Evolutionary conservation across 2,797 vertebrate species (phyloP), one percentile per base, ranked within the genome.

Genomic region (Macrochelys suwanniensis): DNA sequence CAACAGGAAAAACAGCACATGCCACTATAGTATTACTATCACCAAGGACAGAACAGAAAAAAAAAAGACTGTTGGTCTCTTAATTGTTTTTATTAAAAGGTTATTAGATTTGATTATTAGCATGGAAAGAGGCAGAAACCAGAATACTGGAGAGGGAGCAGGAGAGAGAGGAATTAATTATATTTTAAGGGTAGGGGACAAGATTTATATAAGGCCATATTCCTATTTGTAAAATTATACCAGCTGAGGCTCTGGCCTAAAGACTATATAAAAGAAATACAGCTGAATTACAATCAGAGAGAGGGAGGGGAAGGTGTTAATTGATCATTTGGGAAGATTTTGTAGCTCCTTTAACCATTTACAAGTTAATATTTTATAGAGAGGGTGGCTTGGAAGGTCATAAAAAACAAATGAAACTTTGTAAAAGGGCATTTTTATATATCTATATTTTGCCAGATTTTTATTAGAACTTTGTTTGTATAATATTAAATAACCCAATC

Each of bases 371-470:
- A 23, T 94, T 95, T 94, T 7, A 1, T 23, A 92, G 9, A 82
- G 5, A 45, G 16, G 61, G 6, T 80, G 15, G 82, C 74, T 90
- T 83, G 3, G 5, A 65, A 19, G 49, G 28, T 90, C 37, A 88
- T 87, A 90, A 90, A 89, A 93, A 26, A 53, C n/a, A 90, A 89
- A 88, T 74, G 21, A 81, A 90, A 86, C 1, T 4, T 50, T 91
- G 82, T 59, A 5, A 53, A 82, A 4, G 1, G 5, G 56, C 80
- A 82, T 80, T 88, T 95, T 84, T 56, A 90, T 76, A 45, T 81
- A 49, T 90, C 6, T 87, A 11, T 94, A n/a, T 74, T 95, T 85
- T 78, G 56, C 49, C 42, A 90, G 59, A 2, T 81, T 90, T 89
- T 87, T 57, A 77, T 87, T 93, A 77, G n/a, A 54, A 50, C 6